phyloP scores from a whole-genome alignment of 2,797 vertebrate species.

The Melanotaenia pygmaea region DNA sequence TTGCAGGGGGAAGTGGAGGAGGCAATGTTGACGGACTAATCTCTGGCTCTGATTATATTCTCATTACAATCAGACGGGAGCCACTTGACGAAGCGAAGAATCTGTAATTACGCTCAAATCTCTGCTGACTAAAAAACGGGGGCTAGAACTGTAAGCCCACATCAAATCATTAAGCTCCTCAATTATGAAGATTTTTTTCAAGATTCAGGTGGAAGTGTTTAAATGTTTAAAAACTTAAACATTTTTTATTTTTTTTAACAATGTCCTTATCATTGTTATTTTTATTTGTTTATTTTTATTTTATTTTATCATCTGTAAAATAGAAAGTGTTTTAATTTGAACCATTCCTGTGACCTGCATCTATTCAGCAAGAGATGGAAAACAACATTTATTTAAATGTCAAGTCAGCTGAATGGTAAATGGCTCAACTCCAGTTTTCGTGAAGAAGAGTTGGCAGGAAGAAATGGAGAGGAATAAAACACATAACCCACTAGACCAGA shows the following conservation, averaged over 20 bases:
- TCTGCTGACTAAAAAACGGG: slow-evolving; percentile 72
- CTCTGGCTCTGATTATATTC: slow-evolving; percentile 82
- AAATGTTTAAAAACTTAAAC: slow-evolving; percentile 26
- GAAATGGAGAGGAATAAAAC: slow-evolving; percentile 70
- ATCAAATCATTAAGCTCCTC: slow-evolving; percentile 57
- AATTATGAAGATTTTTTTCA: slow-evolving; percentile 17
- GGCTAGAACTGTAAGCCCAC: slow-evolving; percentile 48
- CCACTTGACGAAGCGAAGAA: slow-evolving; percentile 70
- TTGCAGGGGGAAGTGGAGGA: slow-evolving; percentile 32
- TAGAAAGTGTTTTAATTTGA: slow-evolving; percentile 10
- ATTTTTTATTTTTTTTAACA: background rate
- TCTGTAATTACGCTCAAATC: slow-evolving; percentile 76
- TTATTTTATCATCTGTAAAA: slow-evolving; percentile 1
- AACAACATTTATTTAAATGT: slow-evolving; percentile 67
- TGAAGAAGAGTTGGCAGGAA: slow-evolving; percentile 52
- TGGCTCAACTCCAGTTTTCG: slow-evolving; percentile 68
- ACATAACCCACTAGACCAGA: slow-evolving; percentile 47
- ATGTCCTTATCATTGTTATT: background rate
- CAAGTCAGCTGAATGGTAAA: slow-evolving; percentile 74
- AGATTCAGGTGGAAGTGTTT: slow-evolving; percentile 24
- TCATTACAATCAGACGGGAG: slow-evolving; percentile 80
- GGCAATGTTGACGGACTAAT: slow-evolving; percentile 77
- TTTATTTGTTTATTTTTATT: background rate
- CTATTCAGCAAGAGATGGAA: slow-evolving; percentile 57
- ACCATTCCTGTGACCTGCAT: slow-evolving; percentile 22